Percentiles rank a stretch among this genome's conserved stretches.
These are phyloP conservation scores for Mythimna ferrago DNA, from an alignment of 2,888 invertebrate genomes.

Conservation along the genomic window DNA sequence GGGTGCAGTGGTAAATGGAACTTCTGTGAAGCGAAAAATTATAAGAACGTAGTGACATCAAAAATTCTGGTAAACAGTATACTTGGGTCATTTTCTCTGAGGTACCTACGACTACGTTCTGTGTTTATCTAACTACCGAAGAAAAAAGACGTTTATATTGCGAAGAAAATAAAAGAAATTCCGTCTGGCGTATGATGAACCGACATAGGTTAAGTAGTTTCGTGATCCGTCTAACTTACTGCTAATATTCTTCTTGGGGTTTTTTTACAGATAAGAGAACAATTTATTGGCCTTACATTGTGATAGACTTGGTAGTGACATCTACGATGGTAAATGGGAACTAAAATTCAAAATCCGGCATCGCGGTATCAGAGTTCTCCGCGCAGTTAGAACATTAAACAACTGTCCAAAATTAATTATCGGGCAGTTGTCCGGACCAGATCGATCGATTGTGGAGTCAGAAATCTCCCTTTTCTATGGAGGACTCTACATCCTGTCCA, in stretches of 20 bases:
- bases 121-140: neutral
- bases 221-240: neutral
- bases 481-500: too few relatives aligned
- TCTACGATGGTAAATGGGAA: too few relatives aligned
- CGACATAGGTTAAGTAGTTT: neutral
- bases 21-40: conserved; percentile 63
- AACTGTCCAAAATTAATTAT: too few relatives aligned
- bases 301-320: neutral
- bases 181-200: neutral
- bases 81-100: conserved; percentile 4
- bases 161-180: neutral
- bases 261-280: neutral
- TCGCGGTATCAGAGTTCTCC: too few relatives aligned
- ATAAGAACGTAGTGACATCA: conserved; percentile 49
- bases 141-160: neutral
- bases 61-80: conserved; percentile 37
- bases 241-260: neutral
- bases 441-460: too few relatives aligned
- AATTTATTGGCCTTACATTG: neutral
- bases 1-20: conserved; percentile 60
- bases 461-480: too few relatives aligned
- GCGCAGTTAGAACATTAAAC: too few relatives aligned
- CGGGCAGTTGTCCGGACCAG: too few relatives aligned
- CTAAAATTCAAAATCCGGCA: too few relatives aligned
- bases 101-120: neutral